Evolutionary conservation across 23 tunicate species (phyloP).

Genomic region (Diplosoma virens): DNA sequence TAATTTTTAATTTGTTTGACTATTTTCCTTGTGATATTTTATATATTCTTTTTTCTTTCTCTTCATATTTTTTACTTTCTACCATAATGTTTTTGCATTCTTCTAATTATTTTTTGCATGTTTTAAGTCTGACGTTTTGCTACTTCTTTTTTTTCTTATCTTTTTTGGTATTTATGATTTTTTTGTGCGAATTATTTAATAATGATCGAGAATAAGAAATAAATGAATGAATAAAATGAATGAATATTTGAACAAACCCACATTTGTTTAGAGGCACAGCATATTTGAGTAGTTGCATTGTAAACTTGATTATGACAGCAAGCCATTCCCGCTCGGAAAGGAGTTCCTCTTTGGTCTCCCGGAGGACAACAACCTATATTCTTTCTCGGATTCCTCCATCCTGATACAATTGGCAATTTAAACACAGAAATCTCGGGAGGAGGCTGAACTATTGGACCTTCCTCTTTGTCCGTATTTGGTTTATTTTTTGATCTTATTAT

Average conservation of each 20-base stretch:
- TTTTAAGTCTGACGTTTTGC: too few relatives aligned
- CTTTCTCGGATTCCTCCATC: not conserved
- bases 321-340: constrained; percentile 46
- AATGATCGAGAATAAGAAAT: too few relatives aligned
- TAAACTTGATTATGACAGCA: constrained; percentile 64
- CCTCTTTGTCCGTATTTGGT: not conserved
- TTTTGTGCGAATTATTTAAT: too few relatives aligned
- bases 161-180: too few relatives aligned
- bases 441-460: not conserved
- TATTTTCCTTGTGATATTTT: too few relatives aligned
- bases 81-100: too few relatives aligned
- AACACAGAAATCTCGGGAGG: not conserved
- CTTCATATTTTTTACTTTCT: too few relatives aligned
- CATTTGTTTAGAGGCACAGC: constrained; percentile 57
- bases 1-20: too few relatives aligned
- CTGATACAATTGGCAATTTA: not conserved
- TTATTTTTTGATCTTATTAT: not conserved
- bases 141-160: too few relatives aligned
- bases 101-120: too few relatives aligned
- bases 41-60: too few relatives aligned
- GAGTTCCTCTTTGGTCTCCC: constrained; percentile 50
- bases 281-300: constrained; percentile 58
- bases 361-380: constrained; percentile 85
- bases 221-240: too few relatives aligned
- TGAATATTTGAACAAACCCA: not conserved